Evolutionary conservation across 2,888 invertebrate genomes (phyloP).

Genomic region (Drosophila yooni): DNA sequence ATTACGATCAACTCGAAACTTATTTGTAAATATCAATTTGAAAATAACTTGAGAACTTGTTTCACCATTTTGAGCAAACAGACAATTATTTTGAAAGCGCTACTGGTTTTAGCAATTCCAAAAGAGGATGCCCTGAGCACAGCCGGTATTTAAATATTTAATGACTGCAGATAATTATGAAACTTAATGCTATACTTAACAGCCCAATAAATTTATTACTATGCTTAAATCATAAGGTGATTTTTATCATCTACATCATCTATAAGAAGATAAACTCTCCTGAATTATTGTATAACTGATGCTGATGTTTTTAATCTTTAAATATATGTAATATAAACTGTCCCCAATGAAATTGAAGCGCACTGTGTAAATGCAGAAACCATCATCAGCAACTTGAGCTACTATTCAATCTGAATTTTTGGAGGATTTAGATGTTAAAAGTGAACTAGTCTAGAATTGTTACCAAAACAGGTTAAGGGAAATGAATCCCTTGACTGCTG

Average conservation of each 20-base stretch:
- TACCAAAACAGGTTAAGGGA: neutral
- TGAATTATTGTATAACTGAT: neutral
- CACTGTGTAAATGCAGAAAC: neutral
- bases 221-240: neutral
- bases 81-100: neutral
- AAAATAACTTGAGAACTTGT: neutral
- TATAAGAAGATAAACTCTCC: too few relatives aligned
- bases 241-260: neutral
- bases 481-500: neutral
- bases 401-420: neutral
- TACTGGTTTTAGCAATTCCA: neutral
- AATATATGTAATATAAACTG: neutral
- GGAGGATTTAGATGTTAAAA: neutral
- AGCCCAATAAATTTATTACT: neutral
- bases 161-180: neutral
- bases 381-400: neutral
- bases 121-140: neutral
- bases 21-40: neutral
- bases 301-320: neutral
- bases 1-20: neutral
- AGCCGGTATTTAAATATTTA: neutral
- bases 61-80: neutral
- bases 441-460: neutral
- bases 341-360: neutral
- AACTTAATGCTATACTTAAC: neutral